Base-by-base conservation (phyloP, 1,140 invertebrate species). In the Heliconius hermathena region DNA sequence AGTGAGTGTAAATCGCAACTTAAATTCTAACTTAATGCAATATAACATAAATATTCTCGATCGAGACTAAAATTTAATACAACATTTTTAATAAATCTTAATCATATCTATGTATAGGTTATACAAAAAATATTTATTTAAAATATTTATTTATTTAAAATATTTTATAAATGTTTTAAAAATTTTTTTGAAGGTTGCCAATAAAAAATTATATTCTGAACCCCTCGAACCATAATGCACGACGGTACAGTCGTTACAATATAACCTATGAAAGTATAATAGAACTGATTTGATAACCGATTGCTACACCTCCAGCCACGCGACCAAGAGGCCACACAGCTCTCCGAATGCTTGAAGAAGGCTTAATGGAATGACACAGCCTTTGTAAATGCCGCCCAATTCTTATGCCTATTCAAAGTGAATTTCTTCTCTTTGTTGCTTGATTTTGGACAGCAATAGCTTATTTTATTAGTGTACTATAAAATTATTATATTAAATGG, bases 371-470 rank as follows among this genome's bases (percentile, higher is more conserved):
- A 91, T 94, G 93, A 94, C 93, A 93, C 84, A 86, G 87, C 89
- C 93, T 93, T 94, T 94, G 92, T 93, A 81, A 88, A 84, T 88
- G 91, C 93, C 93, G 93, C 91, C 93, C 92, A 94, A 93, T 93
- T 93, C 90, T 89, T 91, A 93, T 91, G 92, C 90, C 90, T 90
- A 93, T 94, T 94, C 90, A 94, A 91, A 93, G 93, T 90, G 92
- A 91, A 93, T 93, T 92, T 94, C 91, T 89, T 86, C 88, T 88
- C 90, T 91, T 94, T 94, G 93, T 94, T 93, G 90, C 90, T 93
- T 94, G 84, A 94, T 93, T 94, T 93, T 88, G 86, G 90, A 91
- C 87, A 91, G 91, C 92, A 92, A 93, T 92, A 93, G 90, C 88
- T 89, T 91, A 92, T 93, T 93, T 93, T 93, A 93, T 93, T 92